phyloP scores from a whole-genome alignment of 1,140 invertebrate species.

The Hesperophylax magnus region DNA sequence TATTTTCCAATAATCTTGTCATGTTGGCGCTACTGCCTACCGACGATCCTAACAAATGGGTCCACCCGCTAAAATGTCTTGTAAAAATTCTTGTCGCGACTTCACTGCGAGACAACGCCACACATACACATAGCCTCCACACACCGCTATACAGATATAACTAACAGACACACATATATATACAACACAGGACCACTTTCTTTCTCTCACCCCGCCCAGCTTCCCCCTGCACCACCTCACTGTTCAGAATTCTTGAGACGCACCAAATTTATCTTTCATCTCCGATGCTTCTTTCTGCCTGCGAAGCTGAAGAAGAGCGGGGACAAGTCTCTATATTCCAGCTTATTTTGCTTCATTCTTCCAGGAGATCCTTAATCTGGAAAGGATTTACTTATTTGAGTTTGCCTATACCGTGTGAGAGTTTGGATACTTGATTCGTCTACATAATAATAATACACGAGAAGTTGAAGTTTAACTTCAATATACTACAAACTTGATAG shows the following conservation, averaged over 20 bases:
- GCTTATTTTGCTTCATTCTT: slow-evolving; percentile 47
- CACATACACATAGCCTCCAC: slow-evolving; percentile 12
- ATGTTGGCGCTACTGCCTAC: slow-evolving; percentile 53
- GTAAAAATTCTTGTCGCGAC: slow-evolving; percentile 56
- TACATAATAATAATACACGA: no score
- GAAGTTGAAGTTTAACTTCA: no score
- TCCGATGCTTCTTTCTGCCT: slow-evolving; percentile 55
- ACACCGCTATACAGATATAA: background rate
- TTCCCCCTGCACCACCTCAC: slow-evolving; percentile 27
- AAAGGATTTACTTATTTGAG: background rate
- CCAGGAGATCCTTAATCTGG: slow-evolving; percentile 10
- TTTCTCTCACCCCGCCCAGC: slow-evolving; percentile 16
- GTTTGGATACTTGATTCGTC: no score
- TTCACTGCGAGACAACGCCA: slow-evolving; percentile 46
- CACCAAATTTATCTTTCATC: slow-evolving; percentile 58
- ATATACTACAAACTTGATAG: no score
- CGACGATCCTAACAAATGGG: slow-evolving; percentile 51
- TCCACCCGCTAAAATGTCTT: slow-evolving; percentile 53
- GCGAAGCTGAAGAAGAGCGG: slow-evolving; percentile 43
- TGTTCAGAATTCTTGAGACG: slow-evolving; percentile 56
- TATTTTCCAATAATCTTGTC: slow-evolving; percentile 58
- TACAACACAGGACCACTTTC: background rate
- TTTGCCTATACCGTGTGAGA: background rate
- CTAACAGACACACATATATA: background rate
- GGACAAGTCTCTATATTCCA: slow-evolving; percentile 49